A percentile compares a stretch with the other conserved stretches of the same genome.
phyloP scores from a whole-genome alignment of 2,113 vertebrate genomes.

The Pollimyrus isidori region DNA sequence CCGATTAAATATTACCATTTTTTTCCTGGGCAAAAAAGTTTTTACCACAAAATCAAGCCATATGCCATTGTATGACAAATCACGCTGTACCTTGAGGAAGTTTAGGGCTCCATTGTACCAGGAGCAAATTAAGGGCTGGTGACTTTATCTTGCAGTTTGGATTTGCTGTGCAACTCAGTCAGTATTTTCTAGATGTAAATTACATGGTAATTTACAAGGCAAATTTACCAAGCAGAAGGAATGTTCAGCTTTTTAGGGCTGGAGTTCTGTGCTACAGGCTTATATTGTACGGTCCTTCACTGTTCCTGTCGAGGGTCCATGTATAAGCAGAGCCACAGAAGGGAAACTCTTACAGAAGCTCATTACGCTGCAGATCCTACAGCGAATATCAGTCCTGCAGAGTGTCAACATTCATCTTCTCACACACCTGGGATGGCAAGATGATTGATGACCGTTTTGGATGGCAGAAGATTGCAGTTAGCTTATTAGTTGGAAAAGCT shows the following conservation, averaged over 20 bases:
- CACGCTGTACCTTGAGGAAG: not conserved
- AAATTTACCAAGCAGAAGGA: not conserved
- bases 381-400: conserved; percentile 6
- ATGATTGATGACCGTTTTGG: not conserved
- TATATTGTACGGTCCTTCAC: not conserved
- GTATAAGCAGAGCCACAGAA: not conserved
- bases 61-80: not conserved
- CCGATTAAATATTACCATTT: not conserved
- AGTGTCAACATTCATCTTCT: conserved; percentile 6
- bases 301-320: not conserved
- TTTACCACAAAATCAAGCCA: not conserved
- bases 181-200: not conserved
- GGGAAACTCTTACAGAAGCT: not conserved
- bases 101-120: not conserved
- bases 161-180: not conserved
- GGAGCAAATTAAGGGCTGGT: not conserved
- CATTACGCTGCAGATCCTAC: not conserved
- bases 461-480: not conserved
- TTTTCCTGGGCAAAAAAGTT: not conserved
- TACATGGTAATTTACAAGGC: not conserved
- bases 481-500: conserved; percentile 33
- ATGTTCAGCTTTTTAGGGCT: not conserved
- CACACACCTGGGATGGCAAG: not conserved
- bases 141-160: not conserved
- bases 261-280: not conserved